These are phyloP conservation scores for Eunapius fragilis DNA, from an alignment of 37 sponge, comb jelly and placozoan genomes.

Conservation along the genomic window DNA sequence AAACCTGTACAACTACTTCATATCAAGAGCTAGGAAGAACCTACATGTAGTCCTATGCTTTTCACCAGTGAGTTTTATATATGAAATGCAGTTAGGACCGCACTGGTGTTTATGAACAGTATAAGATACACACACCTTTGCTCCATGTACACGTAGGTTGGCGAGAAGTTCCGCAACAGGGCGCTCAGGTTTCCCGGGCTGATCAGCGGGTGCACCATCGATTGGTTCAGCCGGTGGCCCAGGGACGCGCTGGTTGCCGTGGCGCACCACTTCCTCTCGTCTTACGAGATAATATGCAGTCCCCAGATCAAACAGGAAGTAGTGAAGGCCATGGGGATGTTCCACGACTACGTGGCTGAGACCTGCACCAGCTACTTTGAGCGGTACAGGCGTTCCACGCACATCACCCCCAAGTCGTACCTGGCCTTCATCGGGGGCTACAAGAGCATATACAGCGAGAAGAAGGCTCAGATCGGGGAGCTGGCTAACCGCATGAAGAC, in stretches of 20 bases:
- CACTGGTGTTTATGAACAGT: no score
- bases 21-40: slow-evolving; percentile 90
- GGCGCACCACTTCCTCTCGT: slow-evolving; percentile 90
- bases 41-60: slow-evolving; percentile 99
- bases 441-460: slow-evolving; percentile 92
- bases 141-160: slow-evolving; percentile 54
- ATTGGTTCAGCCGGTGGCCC: slow-evolving; percentile 99
- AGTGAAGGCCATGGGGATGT: slow-evolving; percentile 95
- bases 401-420: slow-evolving; percentile 99
- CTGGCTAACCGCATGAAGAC: slow-evolving; percentile 94
- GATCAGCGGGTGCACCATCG: slow-evolving; percentile 98
- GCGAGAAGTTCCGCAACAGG: slow-evolving; percentile 97
- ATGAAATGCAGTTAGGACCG: no score
- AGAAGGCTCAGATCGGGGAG: slow-evolving; percentile 82
- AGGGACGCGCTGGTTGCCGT: slow-evolving; percentile 97
- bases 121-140: not conserved
- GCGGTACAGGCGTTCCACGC: slow-evolving; percentile 90
- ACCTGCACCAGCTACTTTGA: slow-evolving; percentile 95
- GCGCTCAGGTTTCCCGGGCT: slow-evolving; percentile 96
- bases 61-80: slow-evolving; percentile 81
- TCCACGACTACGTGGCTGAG: slow-evolving; percentile 96
- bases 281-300: slow-evolving; percentile 85
- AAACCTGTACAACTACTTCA: slow-evolving; percentile 97
- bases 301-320: slow-evolving; percentile 82
- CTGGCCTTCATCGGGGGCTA: slow-evolving; percentile 97